A percentile compares a stretch with the other conserved stretches of the same genome.
Evolutionary conservation across 2,888 invertebrate species (phyloP).

Genomic region (Eristalis pertinax): DNA sequence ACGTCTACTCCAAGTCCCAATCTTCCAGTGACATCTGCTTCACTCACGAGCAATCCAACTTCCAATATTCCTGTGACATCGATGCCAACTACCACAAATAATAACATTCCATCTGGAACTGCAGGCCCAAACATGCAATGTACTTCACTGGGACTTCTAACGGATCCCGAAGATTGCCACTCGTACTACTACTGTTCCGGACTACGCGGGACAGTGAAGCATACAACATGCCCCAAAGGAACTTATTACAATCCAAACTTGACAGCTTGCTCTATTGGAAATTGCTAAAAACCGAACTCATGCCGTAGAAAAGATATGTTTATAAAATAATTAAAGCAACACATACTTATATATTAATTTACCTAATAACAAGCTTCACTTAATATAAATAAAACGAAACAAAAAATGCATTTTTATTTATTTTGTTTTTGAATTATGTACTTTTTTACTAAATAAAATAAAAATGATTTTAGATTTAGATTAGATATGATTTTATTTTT

Average conservation of each 20-base stretch:
- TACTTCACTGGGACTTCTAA: conserved; percentile 75
- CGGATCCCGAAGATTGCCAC: conserved; percentile 76
- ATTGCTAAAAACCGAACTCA: conserved; percentile 72
- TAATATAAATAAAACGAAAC: no score
- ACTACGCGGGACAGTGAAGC: conserved; percentile 75
- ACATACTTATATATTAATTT: no score
- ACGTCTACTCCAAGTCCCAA: not conserved
- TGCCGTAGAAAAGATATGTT: no score
- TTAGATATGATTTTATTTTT: no score
- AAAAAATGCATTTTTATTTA: no score
- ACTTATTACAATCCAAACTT: conserved; percentile 76
- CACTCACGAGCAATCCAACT: conserved; percentile 4
- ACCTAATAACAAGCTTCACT: no score
- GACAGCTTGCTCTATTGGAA: conserved; percentile 77
- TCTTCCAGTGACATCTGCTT: not conserved
- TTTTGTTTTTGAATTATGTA: no score
- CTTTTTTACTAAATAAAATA: no score
- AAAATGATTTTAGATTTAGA: no score
- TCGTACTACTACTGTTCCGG: conserved; percentile 79
- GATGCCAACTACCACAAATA: not conserved
- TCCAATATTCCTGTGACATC: not conserved
- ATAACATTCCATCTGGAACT: conserved; percentile 5
- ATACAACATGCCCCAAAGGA: conserved; percentile 77
- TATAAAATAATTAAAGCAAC: no score
- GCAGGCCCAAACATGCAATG: conserved; percentile 2